phyloP scores from a whole-genome alignment of 2,888 invertebrate species.

The Drosophila cracens region DNA sequence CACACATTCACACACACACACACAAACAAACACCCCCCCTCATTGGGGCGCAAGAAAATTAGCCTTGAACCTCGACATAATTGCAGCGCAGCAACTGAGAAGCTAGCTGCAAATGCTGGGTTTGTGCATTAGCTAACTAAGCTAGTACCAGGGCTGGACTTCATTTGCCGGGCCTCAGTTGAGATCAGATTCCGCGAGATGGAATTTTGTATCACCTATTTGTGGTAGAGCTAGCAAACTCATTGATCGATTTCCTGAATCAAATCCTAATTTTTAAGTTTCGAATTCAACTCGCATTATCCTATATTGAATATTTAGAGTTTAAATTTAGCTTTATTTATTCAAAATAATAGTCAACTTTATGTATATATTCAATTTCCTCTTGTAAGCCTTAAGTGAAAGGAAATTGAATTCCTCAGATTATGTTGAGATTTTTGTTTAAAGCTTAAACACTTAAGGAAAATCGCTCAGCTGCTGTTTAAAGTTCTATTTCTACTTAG shows the following conservation, averaged over 20 bases:
- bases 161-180: not conserved
- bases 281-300: accelerated
- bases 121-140: constrained; percentile 46
- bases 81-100: constrained; percentile 63
- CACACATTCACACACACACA: constrained; percentile 24
- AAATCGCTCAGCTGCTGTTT: not conserved
- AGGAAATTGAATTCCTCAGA: not conserved
- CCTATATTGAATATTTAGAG: not conserved
- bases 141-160: constrained; percentile 22
- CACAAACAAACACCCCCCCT: constrained; percentile 9
- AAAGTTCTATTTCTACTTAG: not conserved
- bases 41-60: constrained; percentile 70
- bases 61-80: constrained; percentile 78
- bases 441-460: not conserved
- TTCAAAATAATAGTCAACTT: no score
- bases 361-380: not conserved
- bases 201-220: no score
- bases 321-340: not conserved
- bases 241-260: not conserved
- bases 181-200: not conserved
- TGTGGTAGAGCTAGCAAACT: not conserved
- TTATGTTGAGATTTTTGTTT: not conserved
- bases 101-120: constrained; percentile 29
- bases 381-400: not conserved
- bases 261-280: not conserved